These are phyloP conservation scores for Cairina moschata DNA, from an alignment of 2,113 vertebrate genomes.

Conservation along the genomic window DNA sequence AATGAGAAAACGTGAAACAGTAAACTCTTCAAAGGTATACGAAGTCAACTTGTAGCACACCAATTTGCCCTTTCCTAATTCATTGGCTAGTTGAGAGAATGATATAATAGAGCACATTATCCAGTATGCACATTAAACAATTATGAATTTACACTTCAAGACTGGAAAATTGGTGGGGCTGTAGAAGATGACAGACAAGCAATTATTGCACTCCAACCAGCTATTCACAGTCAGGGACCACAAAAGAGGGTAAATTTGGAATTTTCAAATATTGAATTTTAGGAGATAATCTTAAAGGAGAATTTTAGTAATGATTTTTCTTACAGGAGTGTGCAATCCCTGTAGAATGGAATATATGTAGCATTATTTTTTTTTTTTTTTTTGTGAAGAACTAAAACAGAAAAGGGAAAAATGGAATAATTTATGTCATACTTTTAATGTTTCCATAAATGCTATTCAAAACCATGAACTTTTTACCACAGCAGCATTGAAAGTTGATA, in stretches of 20 bases:
- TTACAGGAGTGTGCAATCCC: neutral
- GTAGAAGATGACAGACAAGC: neutral
- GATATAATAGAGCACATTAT: neutral
- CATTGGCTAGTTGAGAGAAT: constrained; percentile 19
- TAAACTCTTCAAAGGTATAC: constrained; percentile 59
- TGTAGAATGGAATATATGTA: neutral
- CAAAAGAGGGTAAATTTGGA: neutral
- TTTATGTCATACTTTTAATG: neutral
- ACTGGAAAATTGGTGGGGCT: neutral
- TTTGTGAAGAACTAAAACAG: neutral
- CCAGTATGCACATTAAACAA: neutral
- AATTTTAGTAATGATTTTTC: neutral
- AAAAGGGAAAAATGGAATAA: neutral
- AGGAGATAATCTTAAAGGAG: neutral
- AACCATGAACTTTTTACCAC: neutral
- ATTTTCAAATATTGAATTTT: neutral
- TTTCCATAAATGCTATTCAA: neutral
- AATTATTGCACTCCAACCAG: neutral
- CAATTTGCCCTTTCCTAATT: constrained; percentile 19
- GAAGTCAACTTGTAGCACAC: constrained; percentile 51
- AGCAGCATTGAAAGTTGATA: neutral
- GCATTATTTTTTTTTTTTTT: neutral
- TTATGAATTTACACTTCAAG: neutral
- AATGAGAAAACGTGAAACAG: constrained; percentile 51
- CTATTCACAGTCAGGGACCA: neutral